These are phyloP conservation scores for Rhorus exstirpatorius DNA, from an alignment of 2,888 invertebrate genomes.

Conservation along the genomic window DNA sequence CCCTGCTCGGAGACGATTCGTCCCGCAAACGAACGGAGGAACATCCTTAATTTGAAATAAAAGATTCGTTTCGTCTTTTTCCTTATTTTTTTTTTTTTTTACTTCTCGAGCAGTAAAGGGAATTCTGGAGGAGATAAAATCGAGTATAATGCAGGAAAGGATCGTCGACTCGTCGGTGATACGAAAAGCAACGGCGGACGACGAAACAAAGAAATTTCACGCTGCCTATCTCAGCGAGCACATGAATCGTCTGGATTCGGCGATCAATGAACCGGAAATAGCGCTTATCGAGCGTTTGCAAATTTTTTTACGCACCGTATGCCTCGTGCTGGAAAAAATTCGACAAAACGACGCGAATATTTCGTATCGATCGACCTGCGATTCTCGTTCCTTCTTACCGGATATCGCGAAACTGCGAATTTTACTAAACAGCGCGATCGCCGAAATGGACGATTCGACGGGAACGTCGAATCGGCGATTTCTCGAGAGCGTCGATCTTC, in stretches of 20 bases:
- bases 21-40: too few relatives aligned
- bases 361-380: slow-evolving; percentile 17
- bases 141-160: not conserved
- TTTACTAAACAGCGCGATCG: slow-evolving; percentile 34
- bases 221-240: not conserved
- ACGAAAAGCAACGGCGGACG: too few relatives aligned
- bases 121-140: slow-evolving; percentile 14
- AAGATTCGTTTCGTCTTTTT: too few relatives aligned
- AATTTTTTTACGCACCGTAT: slow-evolving; percentile 52
- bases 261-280: not conserved
- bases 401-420: slow-evolving; percentile 35
- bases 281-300: slow-evolving; percentile 33
- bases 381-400: slow-evolving; percentile 17
- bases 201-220: too few relatives aligned
- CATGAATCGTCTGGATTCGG: not conserved
- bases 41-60: too few relatives aligned
- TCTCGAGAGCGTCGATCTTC: slow-evolving; percentile 38
- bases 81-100: too few relatives aligned
- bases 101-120: not conserved
- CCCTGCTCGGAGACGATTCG: too few relatives aligned
- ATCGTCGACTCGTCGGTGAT: too few relatives aligned
- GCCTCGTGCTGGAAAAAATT: slow-evolving; percentile 46
- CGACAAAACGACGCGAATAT: not conserved
- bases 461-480: slow-evolving; percentile 38
- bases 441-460: slow-evolving; percentile 37